phyloP scores from a whole-genome alignment of 2,113 vertebrate genomes.

The Tragelaphus buxtoni region DNA sequence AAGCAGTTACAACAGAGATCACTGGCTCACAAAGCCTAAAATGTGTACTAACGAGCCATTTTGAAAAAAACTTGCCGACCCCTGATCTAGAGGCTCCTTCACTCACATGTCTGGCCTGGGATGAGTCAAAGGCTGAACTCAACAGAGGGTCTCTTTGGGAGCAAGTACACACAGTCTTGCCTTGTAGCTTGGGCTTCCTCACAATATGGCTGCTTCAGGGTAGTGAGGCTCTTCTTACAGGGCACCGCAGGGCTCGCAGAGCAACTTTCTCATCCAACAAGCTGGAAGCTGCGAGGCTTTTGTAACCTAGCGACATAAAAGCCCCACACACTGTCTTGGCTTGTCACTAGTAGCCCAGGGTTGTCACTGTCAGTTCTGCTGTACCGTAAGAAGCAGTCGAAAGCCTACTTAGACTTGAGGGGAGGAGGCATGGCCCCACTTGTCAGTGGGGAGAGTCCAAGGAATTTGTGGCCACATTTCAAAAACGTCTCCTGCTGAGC shows the following conservation, averaged over 20 bases:
- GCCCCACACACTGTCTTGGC: background rate
- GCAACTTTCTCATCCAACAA: background rate
- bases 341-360: background rate
- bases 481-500: background rate
- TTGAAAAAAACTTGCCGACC: background rate
- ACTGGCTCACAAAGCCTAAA: background rate
- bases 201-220: background rate
- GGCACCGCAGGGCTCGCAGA: background rate
- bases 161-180: accelerated
- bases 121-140: background rate
- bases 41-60: background rate
- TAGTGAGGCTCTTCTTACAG: accelerated
- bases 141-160: background rate
- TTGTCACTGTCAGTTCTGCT: background rate
- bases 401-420: background rate
- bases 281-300: background rate
- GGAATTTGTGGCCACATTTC: background rate
- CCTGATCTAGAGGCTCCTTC: background rate
- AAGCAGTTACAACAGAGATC: background rate
- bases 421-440: background rate
- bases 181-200: background rate
- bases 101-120: background rate
- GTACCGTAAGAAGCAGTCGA: accelerated
- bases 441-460: background rate
- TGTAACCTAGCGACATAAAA: background rate